Evolutionary conservation across 2,888 invertebrate genomes (phyloP).

Genomic region (Drosophila vallismaia): DNA sequence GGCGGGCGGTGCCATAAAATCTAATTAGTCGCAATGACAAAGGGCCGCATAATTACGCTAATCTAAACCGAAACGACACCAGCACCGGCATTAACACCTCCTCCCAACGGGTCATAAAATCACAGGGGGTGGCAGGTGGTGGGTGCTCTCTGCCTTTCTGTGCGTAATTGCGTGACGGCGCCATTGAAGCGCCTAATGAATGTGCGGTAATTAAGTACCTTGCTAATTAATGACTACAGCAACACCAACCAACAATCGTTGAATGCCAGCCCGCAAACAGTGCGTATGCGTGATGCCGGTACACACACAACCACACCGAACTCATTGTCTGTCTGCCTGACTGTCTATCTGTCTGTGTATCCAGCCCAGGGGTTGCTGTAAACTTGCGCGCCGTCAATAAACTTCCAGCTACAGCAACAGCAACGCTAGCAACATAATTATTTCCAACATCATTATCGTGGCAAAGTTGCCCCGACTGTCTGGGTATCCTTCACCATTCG

Average conservation of each 20-base stretch:
- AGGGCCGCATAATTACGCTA: constrained; percentile 76
- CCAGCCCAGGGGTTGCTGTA: constrained; percentile 45
- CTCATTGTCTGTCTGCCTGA: constrained; percentile 23
- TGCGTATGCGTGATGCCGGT: constrained; percentile 69
- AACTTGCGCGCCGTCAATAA: constrained; percentile 63
- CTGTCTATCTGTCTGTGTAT: constrained; percentile 8
- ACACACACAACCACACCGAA: constrained; percentile 7
- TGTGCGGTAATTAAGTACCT: constrained; percentile 84
- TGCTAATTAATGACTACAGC: constrained; percentile 83
- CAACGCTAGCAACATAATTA: constrained; percentile 51
- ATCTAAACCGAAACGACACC: constrained; percentile 61
- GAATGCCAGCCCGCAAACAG: constrained; percentile 54
- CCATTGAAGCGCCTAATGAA: constrained; percentile 81
- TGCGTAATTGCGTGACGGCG: constrained; percentile 37
- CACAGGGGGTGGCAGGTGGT: constrained; percentile 20
- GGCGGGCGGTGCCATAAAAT: constrained; percentile 63
- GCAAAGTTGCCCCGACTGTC: constrained; percentile 30
- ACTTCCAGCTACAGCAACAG: constrained; percentile 30
- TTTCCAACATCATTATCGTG: constrained; percentile 67
- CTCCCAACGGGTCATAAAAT: constrained; percentile 59
- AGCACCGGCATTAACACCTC: constrained; percentile 67
- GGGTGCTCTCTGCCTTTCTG: constrained; percentile 4
- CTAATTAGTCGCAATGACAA: constrained; percentile 75
- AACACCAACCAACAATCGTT: constrained; percentile 64
- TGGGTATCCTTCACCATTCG: constrained; percentile 25